Evolutionary conservation across 1,140 invertebrate species (phyloP), one percentile per base, ranked within the genome.

Genomic region (Ganaspis sp.): DNA sequence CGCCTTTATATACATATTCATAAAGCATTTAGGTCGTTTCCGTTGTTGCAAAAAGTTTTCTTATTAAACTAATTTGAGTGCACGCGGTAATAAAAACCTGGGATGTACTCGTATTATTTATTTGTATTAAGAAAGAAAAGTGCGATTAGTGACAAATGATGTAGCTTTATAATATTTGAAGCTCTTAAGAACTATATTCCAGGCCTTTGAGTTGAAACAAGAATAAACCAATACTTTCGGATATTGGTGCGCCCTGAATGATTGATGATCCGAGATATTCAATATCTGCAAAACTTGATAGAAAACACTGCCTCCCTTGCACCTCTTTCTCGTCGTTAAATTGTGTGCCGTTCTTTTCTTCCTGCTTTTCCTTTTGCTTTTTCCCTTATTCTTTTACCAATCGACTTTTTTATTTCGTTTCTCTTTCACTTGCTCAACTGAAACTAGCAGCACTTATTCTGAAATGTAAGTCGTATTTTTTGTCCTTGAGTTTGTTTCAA

Each of bases 201-300:
- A 76, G 82, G 78, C 86, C 82, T 81, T 89, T 85, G 87, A 88
- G 85, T 83, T 34, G 29, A 34, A 83, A 88, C 87, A 87, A 89
- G 85, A 87, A 85, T 89, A 85, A 85, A 80, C 82, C 86, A 89
- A 89, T 90, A 89, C 88, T 89, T 90, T 89, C 80, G 82, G 85
- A 89, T 89, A 90, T 89, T 90, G 87, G 80, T 78, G 73, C 76
- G 74, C 75, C 70, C 19, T 64, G 70, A 76, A 81, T 89, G 88
- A 90, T 90, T 89, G 89, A 89, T 90, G 87, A 86, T 88, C 84
- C 87, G 81, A 87, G 88, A 90, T 89, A 89, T 90, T 89, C 85
- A 89, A 89, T 90, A 88, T 90, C 87, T 89, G 85, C 83, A 76
- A 88, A 89, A 89, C 81, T 88, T 89, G 58, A 75, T 54, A 73